Evolutionary conservation across 2,888 invertebrate species (phyloP).

Genomic region (Petrophora chlorosata): DNA sequence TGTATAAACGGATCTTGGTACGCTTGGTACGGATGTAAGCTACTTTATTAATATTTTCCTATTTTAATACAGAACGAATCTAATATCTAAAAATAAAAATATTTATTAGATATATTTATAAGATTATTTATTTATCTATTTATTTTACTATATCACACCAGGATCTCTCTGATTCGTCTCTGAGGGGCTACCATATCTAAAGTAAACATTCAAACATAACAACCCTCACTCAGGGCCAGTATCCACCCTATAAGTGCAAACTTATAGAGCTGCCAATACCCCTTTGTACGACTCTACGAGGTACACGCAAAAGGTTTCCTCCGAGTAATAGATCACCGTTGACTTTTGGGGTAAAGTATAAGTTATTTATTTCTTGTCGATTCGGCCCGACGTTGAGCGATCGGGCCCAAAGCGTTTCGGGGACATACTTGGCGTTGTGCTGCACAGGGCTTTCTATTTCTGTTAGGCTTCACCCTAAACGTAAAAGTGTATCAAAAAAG

Average conservation of each 20-base stretch:
- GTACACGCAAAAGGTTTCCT: constrained; percentile 38
- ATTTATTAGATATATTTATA: no score
- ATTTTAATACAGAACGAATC: no score
- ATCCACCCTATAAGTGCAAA: constrained; percentile 16
- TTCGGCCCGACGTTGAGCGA: constrained; percentile 38
- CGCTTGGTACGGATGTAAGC: no score
- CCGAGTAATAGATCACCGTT: constrained; percentile 42
- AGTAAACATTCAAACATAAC: constrained; percentile 14
- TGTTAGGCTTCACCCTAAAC: constrained; percentile 4
- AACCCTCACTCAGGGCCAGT: constrained; percentile 18
- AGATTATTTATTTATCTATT: no score
- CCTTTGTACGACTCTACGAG: constrained; percentile 30
- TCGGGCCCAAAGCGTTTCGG: constrained; percentile 16
- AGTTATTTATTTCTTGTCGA: constrained; percentile 42
- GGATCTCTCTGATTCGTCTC: no score
- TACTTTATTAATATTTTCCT: no score
- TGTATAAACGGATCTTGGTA: no score
- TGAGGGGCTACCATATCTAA: no score
- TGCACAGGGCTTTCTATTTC: constrained; percentile 6
- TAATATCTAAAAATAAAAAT: no score
- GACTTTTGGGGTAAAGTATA: constrained; percentile 44
- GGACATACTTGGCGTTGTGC: constrained; percentile 18
- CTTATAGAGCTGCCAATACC: constrained; percentile 30
- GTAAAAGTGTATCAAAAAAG: background rate
- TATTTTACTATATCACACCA: no score